phyloP scores from a whole-genome alignment of 2,888 invertebrate genomes.

The Lycocerus yunnanus region DNA sequence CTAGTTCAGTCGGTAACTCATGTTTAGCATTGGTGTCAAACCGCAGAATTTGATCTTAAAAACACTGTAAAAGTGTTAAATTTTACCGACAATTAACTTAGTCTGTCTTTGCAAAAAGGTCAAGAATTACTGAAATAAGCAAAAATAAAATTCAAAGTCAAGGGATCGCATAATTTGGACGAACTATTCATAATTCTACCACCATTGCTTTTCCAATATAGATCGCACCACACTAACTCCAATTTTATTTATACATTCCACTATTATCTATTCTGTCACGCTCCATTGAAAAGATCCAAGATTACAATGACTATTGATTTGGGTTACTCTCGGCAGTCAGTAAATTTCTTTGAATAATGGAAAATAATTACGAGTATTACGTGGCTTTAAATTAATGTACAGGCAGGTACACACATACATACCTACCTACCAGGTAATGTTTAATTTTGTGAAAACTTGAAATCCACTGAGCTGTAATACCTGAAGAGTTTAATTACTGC shows the following conservation, averaged over 20 bases:
- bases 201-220: background rate
- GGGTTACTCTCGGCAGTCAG: background rate
- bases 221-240: background rate
- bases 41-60: no score
- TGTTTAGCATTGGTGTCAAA: no score
- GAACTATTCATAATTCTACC: background rate
- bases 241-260: background rate
- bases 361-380: background rate
- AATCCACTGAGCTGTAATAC: background rate
- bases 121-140: no score
- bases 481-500: background rate
- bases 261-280: background rate
- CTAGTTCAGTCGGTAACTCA: no score
- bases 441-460: background rate
- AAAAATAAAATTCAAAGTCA: background rate
- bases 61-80: no score
- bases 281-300: background rate
- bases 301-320: background rate
- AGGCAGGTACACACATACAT: background rate
- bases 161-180: background rate
- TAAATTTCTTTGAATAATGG: background rate
- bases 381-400: background rate
- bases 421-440: background rate
- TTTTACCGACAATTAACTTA: no score
- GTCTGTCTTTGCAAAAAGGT: no score